Evolutionary conservation across 2,797 vertebrate genomes (phyloP), one percentile per base, ranked within the genome.

Genomic region (Euthynnus affinis): DNA sequence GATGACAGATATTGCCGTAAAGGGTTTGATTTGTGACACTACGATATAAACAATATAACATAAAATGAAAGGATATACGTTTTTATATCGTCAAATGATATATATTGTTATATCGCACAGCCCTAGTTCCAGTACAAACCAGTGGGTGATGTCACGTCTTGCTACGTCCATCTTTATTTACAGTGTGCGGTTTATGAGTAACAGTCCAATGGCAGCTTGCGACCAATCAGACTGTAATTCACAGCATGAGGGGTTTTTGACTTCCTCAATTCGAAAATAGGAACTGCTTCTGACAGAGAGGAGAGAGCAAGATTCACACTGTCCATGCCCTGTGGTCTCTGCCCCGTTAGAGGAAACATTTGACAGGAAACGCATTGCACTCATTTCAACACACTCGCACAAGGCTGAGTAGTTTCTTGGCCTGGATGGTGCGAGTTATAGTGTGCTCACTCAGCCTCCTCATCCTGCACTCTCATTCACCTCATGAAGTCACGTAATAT

Each of bases 261-360:
- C 70, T 92, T 93, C 91, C 89, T 76, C 80, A 78, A 59, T 84
- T 85, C 32, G 74, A 73, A 91, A 92, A 87, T 81, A 80, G 88
- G 90, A 91, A 92, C 61, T 86, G 34, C 0, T 5, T 77, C 86
- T 80, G 52, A 88, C 56, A 71, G 48, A 60, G 65, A 60, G 18
- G 74, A 52, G 13, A 77, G 46, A 2, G 49, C 22, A 55, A 82
- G 51, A 77, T 44, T 83, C 56, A 65, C 22, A 9, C 42, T n/a
- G 62, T 80, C 80, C 76, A 8, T 64, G 49, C 6, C 18, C 14
- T 67, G 65, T 51, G 66, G 68, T 64, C 46, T 64, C 44, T 55
- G 72, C 22, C 27, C 14, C 20, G 27, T 68, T 44, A 59, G 68
- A 82, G 76, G 79, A 90, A 92, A 82, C 48, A 18, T 66, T 81